Evolutionary conservation across 2,888 invertebrate species (phyloP), one percentile per base, ranked within the genome.

Genomic region (Campopleginae sp.): DNA sequence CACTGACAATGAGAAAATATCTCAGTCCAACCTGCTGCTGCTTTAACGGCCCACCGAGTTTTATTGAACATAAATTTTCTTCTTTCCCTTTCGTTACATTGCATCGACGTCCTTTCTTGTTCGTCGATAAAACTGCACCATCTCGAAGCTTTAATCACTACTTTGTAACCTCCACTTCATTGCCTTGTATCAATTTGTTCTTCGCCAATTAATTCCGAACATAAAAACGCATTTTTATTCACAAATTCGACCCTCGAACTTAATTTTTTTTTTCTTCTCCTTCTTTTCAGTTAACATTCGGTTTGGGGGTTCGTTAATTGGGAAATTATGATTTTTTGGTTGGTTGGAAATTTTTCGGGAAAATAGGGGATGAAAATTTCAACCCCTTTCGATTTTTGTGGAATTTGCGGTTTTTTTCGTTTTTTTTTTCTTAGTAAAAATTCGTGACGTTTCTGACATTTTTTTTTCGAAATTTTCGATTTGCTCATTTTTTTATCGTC

Each of bases 191-290:
- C 85, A 90, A 90, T 90, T 90, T 86, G 80, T 85, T 87, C 86
- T 87, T 88, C 89, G 89, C 89, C 90, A 91, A 91, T 90, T 88
- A 91, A 91, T 86, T 84, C 72, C 84, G 6, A 68, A 66, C 27
- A 27, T 58, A 58, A 27, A 58, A 14, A 27, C 14, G 27, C 58
- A 23, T 58, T 27, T 58, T 58, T 38, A 8, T 38, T 38, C 10
- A 38, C n/a, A n/a, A n/a, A n/a, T n/a, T n/a, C n/a, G n/a, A n/a
- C n/a, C n/a, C n/a, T n/a, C n/a, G n/a, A n/a, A n/a, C n/a, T n/a
- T n/a, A n/a, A n/a, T n/a, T n/a, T n/a, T n/a, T n/a, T n/a, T n/a
- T n/a, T n/a, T n/a, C n/a, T n/a, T n/a, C n/a, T n/a, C n/a, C n/a
- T n/a, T n/a, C n/a, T n/a, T n/a, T n/a, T n/a, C n/a, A n/a, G n/a